Evolutionary conservation across 2,888 invertebrate species (phyloP).

Genomic region (Toxonevra muliebris): DNA sequence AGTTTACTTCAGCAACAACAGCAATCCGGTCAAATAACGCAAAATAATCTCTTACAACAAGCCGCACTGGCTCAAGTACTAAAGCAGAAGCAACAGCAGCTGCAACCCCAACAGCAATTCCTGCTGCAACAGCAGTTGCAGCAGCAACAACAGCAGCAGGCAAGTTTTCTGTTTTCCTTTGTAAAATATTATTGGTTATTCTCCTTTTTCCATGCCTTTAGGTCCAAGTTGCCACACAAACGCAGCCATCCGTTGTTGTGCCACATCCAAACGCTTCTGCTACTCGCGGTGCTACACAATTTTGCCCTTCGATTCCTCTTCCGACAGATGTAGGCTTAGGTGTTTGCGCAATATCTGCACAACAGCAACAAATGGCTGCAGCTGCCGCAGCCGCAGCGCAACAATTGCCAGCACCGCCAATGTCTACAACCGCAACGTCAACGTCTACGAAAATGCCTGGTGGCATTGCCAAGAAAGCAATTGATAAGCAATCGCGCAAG

Average conservation of each 20-base stretch:
- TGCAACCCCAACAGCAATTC: slow-evolving; percentile 67
- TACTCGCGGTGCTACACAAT: slow-evolving; percentile 46
- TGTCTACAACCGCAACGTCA: slow-evolving; percentile 48
- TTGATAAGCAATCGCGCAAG: slow-evolving; percentile 65
- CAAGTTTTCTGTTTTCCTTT: not conserved
- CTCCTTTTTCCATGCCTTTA: slow-evolving; percentile 51
- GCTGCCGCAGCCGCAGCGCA: slow-evolving; percentile 42
- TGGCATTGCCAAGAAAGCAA: slow-evolving; percentile 63
- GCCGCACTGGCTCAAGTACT: slow-evolving; percentile 54
- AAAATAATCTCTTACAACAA: slow-evolving; percentile 59
- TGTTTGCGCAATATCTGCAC: slow-evolving; percentile 41
- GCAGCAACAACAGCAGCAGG: slow-evolving; percentile 33
- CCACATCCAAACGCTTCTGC: slow-evolving; percentile 46
- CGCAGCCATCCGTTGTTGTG: slow-evolving; percentile 65
- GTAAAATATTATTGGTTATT: not conserved
- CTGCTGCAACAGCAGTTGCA: slow-evolving; percentile 65
- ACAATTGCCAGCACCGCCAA: slow-evolving; percentile 38
- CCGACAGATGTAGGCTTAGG: slow-evolving; percentile 49
- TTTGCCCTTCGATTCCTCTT: slow-evolving; percentile 51
- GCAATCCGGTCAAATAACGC: slow-evolving; percentile 58
- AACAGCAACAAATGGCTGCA: slow-evolving; percentile 48
- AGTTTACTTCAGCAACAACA: slow-evolving; percentile 51
- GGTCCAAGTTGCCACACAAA: slow-evolving; percentile 74
- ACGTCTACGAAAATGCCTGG: slow-evolving; percentile 56
- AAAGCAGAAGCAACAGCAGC: slow-evolving; percentile 65